Conservation (phyloP, 2,797 vertebrate genomes). For the Sylvilagus floridanus region DNA sequence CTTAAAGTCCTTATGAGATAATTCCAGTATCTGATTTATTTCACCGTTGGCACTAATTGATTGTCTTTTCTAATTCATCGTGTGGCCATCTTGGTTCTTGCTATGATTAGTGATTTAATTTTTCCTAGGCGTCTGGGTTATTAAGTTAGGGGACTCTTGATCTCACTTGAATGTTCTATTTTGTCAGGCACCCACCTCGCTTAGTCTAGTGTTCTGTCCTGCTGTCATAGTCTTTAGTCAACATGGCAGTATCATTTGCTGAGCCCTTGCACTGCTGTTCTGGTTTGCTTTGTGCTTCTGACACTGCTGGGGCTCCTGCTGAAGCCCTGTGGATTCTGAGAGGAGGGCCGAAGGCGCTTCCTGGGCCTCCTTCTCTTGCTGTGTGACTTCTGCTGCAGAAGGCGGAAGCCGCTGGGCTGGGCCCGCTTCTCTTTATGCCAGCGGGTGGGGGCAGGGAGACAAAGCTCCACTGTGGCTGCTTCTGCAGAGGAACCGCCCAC, state of each 20-base stretch:
- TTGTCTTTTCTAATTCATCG: neutral
- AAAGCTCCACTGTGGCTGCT: neutral
- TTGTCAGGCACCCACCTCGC: neutral
- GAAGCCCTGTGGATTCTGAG: neutral
- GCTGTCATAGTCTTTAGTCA: neutral
- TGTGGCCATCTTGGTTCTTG: neutral
- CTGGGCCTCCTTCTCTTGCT: neutral
- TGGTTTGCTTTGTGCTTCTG: neutral
- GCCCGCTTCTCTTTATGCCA: neutral
- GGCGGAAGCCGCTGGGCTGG: neutral
- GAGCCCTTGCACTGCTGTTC: neutral
- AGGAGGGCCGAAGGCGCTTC: neutral
- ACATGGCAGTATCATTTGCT: neutral
- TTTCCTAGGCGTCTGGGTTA: neutral
- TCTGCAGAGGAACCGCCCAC: neutral
- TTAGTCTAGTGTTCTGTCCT: neutral
- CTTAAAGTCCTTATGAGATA: neutral
- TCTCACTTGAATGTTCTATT: neutral
- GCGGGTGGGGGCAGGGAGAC: neutral
- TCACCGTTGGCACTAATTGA: neutral
- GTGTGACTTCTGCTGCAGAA: neutral
- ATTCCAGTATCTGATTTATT: slow-evolving; percentile 4
- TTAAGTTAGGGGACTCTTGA: neutral
- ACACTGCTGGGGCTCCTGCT: neutral
- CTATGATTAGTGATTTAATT: neutral